These are phyloP conservation scores for Dascyllus trimaculatus DNA, from an alignment of 2,113 vertebrate genomes.

Conservation along the genomic window DNA sequence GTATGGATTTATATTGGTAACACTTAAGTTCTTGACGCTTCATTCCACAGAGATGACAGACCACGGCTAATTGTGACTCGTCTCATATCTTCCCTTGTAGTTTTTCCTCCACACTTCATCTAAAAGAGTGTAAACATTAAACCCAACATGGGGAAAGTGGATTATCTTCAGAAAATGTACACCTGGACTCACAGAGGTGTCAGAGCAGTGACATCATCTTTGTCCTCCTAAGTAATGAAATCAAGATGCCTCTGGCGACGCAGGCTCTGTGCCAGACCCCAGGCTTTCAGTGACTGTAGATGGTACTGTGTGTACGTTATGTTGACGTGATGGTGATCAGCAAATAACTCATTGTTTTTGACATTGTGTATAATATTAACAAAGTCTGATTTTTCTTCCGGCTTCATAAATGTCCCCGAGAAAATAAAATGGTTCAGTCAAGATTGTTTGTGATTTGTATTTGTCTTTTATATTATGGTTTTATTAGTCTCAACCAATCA, in stretches of 20 bases:
- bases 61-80: constrained; percentile 30
- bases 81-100: constrained; percentile 19
- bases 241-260: constrained; percentile 16
- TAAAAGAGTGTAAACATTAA: constrained; percentile 25
- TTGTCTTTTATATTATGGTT: too few relatives aligned
- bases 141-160: neutral
- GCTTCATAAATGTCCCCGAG: constrained; percentile 76
- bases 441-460: neutral
- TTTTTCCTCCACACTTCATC: neutral
- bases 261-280: constrained; percentile 43
- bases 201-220: neutral
- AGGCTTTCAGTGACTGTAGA: constrained; percentile 73
- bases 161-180: neutral
- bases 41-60: constrained; percentile 52
- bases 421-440: constrained; percentile 78
- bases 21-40: constrained; percentile 18
- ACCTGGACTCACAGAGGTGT: constrained; percentile 43
- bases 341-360: constrained; percentile 72
- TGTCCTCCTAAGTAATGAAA: neutral
- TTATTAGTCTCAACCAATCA: too few relatives aligned
- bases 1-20: neutral
- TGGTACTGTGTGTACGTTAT: constrained; percentile 74
- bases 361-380: constrained; percentile 70
- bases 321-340: constrained; percentile 79
- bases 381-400: constrained; percentile 66